Base-by-base conservation (phyloP, 2,113 vertebrate species). In the Coturnix japonica region DNA sequence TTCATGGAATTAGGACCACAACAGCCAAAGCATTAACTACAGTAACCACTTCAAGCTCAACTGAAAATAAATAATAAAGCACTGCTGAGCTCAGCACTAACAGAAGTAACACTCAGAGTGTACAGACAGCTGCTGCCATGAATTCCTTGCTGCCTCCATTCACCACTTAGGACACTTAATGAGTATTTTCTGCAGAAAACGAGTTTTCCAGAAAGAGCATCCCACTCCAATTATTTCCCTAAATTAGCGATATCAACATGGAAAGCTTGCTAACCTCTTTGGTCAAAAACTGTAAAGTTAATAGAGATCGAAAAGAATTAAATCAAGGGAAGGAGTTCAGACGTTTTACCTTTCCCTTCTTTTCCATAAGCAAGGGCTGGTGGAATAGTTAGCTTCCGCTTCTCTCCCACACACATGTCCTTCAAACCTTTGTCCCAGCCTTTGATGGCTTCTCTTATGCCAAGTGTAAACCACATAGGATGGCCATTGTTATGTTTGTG, bases 401-500 rank as follows among this genome's bases (percentile, higher is more conserved):
- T 98, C 91, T 99, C 99, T 92, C 99, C 99, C 26, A 97, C 90
- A 95, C 99, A 99, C 99, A 99, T 99, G 75, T 98, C 96, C 94
- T 98, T 97, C 91, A 99, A 95, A 74, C 99, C 99, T 91, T 97
- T 99, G 95, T 99, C 99, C 99, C 99, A 99, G 75, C 99, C 99
- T 95, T 97, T 98, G 81, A 99, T 97, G 60, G 97, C 98, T 96
- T 99, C 99, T 93, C 91, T 95, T 87, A 98, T 98, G 80, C 99
- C 99, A 94, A 99, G 97, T 4, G 98, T 99, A 95, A 99, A 99
- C 99, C 99, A 99, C 44, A 99, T 98, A 57, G 99, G 98, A 35
- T 99, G 98, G 30, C 97, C 98, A 85, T 99, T 98, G 74, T 99
- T 99, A 54, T 98, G 93, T 74, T 96, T 96, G 92, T 98, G 98